Evolutionary conservation across 2,113 vertebrate species (phyloP).

Genomic region (Heterocephalus glaber): DNA sequence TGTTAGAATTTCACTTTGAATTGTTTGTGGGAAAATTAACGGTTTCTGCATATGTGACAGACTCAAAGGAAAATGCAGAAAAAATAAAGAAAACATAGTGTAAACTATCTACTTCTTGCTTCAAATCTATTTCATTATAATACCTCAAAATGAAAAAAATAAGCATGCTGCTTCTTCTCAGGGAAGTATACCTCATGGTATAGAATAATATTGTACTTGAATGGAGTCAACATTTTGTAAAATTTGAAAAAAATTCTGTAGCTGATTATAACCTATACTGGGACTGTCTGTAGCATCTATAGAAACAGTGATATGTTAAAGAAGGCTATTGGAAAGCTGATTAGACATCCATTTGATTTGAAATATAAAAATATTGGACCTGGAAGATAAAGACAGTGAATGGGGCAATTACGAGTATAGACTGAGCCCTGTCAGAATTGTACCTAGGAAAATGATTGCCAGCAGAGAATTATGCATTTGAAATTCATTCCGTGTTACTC

Average conservation of each 20-base stretch:
- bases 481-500: slow-evolving; percentile 31
- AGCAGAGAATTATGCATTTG: background rate
- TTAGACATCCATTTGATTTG: slow-evolving; percentile 13
- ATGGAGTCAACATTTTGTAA: background rate
- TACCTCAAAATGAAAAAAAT: background rate
- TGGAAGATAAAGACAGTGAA: background rate
- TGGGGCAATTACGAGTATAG: background rate
- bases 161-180: background rate
- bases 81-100: background rate
- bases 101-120: background rate
- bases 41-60: background rate
- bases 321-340: background rate
- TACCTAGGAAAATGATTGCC: slow-evolving; percentile 47
- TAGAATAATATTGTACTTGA: slow-evolving; percentile 11
- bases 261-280: background rate
- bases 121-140: background rate
- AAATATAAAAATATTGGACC: background rate
- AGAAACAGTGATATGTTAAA: slow-evolving; percentile 41
- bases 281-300: background rate
- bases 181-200: background rate
- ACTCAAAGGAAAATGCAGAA: background rate
- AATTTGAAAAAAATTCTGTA: background rate
- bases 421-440: background rate
- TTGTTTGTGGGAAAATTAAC: background rate
- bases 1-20: background rate